A percentile compares a stretch with the other conserved stretches of the same genome.
These are phyloP conservation scores for Acanthosepion lycidas DNA, from an alignment of 2,888 invertebrate species.

Conservation along the genomic window DNA sequence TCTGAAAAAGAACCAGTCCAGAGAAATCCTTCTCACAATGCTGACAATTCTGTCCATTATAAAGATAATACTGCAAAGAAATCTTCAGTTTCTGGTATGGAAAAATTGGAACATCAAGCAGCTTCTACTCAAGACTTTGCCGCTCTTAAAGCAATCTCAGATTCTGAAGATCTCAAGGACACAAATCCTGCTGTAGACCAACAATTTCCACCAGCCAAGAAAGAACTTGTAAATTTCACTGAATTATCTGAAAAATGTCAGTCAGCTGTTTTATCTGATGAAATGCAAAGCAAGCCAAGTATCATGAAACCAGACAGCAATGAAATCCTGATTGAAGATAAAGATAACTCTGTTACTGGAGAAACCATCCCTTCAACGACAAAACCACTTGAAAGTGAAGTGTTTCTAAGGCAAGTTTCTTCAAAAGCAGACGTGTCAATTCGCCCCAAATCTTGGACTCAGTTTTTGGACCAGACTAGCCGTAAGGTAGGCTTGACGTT, in stretches of 20 bases:
- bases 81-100: not conserved
- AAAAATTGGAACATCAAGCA: not conserved
- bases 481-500: slow-evolving; percentile 46
- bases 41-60: not conserved
- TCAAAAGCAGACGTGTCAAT: not conserved
- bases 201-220: not conserved
- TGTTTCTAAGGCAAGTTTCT: not conserved
- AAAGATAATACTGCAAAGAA: not conserved
- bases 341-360: not conserved
- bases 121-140: not conserved
- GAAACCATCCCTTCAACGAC: not conserved
- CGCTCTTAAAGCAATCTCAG: not conserved
- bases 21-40: not conserved
- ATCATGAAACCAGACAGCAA: not conserved
- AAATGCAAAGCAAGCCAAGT: not conserved
- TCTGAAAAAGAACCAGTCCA: not conserved
- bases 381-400: not conserved
- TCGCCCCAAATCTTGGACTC: slow-evolving; percentile 43
- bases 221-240: not conserved
- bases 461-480: slow-evolving; percentile 45
- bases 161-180: not conserved
- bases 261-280: not conserved
- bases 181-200: not conserved
- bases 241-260: not conserved
- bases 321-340: not conserved